Evolutionary conservation across 2,113 vertebrate genomes (phyloP).

Genomic region (Vulpes ferrilata): DNA sequence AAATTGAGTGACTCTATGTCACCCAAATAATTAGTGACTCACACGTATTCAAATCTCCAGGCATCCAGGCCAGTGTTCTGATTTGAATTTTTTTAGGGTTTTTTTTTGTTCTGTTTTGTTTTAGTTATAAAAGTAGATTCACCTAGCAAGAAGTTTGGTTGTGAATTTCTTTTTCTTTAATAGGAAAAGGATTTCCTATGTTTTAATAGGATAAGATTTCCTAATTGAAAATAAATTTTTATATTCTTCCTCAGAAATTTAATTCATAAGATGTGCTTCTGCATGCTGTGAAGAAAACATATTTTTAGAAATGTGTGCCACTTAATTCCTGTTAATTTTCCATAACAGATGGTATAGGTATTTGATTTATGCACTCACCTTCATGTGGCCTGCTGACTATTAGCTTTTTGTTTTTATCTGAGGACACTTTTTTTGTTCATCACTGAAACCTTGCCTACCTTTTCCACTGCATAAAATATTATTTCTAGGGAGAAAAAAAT

Average conservation of each 20-base stretch:
- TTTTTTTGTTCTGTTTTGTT: background rate
- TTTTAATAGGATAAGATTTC: slow-evolving; percentile 71
- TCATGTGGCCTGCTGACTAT: slow-evolving; percentile 87
- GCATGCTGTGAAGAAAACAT: slow-evolving; percentile 81
- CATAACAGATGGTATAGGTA: slow-evolving; percentile 87
- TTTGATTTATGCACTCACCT: slow-evolving; percentile 89
- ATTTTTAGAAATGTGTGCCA: slow-evolving; percentile 87
- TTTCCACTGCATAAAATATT: slow-evolving; percentile 85
- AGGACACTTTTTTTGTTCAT: slow-evolving; percentile 79
- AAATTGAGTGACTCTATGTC: background rate
- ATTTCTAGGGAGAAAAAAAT: slow-evolving; percentile 84
- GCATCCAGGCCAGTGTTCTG: background rate
- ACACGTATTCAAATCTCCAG: background rate
- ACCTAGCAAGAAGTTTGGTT: slow-evolving; percentile 72
- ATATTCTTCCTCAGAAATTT: slow-evolving; percentile 78
- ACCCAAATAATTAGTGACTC: background rate
- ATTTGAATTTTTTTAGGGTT: background rate
- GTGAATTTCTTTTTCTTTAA: slow-evolving; percentile 72
- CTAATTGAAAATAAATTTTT: slow-evolving; percentile 82
- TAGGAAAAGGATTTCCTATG: slow-evolving; percentile 75
- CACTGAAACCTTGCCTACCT: slow-evolving; percentile 79
- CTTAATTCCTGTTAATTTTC: slow-evolving; percentile 86
- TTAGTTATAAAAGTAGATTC: slow-evolving; percentile 60
- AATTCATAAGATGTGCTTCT: slow-evolving; percentile 70
- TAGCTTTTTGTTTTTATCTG: slow-evolving; percentile 78